Percentiles rank a stretch among this genome's conserved stretches.
phyloP scores from a whole-genome alignment of 2,797 vertebrate species.

The Megaceryle alcyon region DNA sequence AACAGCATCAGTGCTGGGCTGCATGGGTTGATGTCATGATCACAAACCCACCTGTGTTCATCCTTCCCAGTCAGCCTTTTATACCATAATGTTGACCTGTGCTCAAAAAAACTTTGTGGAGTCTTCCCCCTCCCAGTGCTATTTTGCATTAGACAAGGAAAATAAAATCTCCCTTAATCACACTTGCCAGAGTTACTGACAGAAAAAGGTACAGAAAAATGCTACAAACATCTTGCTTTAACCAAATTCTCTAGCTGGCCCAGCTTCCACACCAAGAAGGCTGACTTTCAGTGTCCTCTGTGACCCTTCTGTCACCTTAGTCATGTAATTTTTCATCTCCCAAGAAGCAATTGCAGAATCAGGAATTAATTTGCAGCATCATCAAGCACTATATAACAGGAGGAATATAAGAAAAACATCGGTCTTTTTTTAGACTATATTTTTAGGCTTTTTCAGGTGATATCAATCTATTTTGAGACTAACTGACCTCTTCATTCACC shows the following conservation, averaged over 20 bases:
- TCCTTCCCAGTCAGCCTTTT: not conserved
- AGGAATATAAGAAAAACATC: not conserved
- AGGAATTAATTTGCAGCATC: not conserved
- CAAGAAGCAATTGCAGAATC: not conserved
- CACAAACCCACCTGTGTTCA: not conserved
- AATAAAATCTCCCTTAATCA: not conserved
- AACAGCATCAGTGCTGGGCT: not conserved
- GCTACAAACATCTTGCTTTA: not conserved
- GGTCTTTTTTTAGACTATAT: not conserved
- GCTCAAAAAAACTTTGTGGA: not conserved
- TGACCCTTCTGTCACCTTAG: not conserved
- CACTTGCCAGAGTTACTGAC: not conserved
- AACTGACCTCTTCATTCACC: not conserved
- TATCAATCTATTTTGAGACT: not conserved
- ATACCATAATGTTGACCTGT: not conserved
- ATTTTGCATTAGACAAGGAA: not conserved
- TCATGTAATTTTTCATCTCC: not conserved
- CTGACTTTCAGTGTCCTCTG: not conserved
- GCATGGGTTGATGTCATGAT: not conserved
- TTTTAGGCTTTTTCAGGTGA: conserved; percentile 11
- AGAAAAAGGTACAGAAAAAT: not conserved
- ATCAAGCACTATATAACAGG: not conserved
- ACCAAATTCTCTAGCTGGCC: not conserved
- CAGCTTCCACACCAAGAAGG: not conserved
- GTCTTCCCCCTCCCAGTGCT: not conserved